These are phyloP conservation scores for Leptinotarsa rubiginosa DNA, from an alignment of 2,888 invertebrate species.

Conservation along the genomic window DNA sequence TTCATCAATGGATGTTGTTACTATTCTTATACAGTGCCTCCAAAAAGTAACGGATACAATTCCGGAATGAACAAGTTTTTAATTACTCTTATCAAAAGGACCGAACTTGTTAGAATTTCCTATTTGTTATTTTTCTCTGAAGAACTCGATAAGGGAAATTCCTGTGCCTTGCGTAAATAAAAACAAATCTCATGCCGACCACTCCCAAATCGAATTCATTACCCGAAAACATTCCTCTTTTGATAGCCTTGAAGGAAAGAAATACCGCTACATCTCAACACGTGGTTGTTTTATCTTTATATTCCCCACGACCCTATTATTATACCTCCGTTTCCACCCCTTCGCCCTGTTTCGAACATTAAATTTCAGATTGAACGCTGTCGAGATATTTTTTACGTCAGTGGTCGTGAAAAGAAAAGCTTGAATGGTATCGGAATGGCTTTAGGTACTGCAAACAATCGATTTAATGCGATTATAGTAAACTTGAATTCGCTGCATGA, in stretches of 20 bases:
- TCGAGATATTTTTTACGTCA: constrained; percentile 32
- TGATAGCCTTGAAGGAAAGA: constrained; percentile 50
- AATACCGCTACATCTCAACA: constrained; percentile 46
- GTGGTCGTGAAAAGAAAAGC: constrained; percentile 25
- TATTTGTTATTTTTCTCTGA: background rate
- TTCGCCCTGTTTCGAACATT: constrained; percentile 29
- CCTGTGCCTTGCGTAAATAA: background rate
- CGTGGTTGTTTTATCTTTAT: constrained; percentile 48
- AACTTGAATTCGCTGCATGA: background rate
- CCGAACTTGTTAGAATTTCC: background rate
- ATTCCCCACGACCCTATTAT: constrained; percentile 35
- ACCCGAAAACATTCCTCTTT: constrained; percentile 58
- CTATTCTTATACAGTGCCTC: too few relatives aligned
- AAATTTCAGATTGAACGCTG: constrained; percentile 36
- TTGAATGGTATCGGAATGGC: constrained; percentile 15
- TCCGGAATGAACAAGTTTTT: too few relatives aligned
- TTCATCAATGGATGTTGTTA: too few relatives aligned
- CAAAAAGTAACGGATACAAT: too few relatives aligned
- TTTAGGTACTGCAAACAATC: background rate
- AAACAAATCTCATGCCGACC: constrained; percentile 7
- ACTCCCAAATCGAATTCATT: constrained; percentile 57
- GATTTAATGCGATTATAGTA: background rate
- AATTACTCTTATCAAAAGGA: too few relatives aligned
- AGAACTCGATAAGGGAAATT: background rate
- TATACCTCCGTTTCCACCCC: constrained; percentile 22